Evolutionary conservation across 2,113 vertebrate species (phyloP).

Genomic region (Alethe castanea): DNA sequence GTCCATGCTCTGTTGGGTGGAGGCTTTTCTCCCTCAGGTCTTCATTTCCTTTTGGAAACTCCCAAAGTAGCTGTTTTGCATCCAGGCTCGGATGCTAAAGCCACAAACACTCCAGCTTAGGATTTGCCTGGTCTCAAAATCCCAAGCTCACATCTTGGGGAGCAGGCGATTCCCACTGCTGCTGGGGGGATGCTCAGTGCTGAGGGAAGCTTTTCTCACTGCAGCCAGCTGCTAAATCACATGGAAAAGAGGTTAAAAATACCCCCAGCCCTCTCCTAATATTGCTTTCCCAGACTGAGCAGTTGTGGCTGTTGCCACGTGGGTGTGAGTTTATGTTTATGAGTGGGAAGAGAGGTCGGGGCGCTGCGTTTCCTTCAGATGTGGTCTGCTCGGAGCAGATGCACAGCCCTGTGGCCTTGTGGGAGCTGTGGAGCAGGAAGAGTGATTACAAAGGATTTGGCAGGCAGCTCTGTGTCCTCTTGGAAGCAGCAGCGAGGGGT

Average conservation of each 20-base stretch:
- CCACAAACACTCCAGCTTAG: neutral
- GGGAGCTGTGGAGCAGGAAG: conserved; percentile 49
- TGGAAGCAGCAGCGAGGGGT: neutral
- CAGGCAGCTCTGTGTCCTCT: neutral
- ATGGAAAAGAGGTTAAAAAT: conserved; percentile 58
- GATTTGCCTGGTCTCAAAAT: neutral
- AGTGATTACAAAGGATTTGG: conserved; percentile 15
- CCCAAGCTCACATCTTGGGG: neutral
- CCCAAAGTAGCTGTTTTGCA: neutral
- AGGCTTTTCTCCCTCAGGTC: neutral
- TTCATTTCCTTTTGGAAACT: neutral
- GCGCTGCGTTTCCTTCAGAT: conserved; percentile 43
- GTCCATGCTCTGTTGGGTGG: neutral
- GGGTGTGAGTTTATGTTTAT: conserved; percentile 54
- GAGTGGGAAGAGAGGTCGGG: conserved; percentile 56
- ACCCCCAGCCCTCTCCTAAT: conserved; percentile 1
- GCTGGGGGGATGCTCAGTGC: neutral
- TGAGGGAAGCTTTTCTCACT: neutral
- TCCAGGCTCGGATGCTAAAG: neutral
- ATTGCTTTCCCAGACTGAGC: conserved; percentile 42
- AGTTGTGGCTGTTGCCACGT: conserved; percentile 59
- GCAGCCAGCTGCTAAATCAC: conserved; percentile 47
- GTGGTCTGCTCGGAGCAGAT: conserved; percentile 26
- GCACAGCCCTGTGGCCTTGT: neutral
- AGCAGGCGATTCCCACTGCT: neutral